Conservation (phyloP, 2,888 invertebrate species). For the Torymus tubicola region DNA sequence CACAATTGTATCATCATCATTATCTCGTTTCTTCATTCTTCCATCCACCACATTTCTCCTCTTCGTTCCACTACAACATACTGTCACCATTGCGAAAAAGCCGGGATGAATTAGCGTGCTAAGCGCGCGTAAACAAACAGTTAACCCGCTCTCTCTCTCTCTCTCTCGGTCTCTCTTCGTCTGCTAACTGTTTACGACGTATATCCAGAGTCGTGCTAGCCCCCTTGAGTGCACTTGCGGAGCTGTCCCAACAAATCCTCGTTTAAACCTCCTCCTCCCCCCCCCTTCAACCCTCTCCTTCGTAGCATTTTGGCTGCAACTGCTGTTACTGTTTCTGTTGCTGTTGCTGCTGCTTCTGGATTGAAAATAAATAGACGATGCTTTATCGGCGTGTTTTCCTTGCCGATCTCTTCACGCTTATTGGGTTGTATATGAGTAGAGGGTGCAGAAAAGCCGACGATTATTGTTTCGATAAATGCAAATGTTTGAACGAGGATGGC, state of each 20-base stretch:
- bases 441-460: too few relatives aligned
- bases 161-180: background rate
- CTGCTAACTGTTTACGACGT: conserved; percentile 19
- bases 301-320: conserved; percentile 7
- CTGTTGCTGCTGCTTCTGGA: background rate
- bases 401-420: too few relatives aligned
- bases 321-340: background rate
- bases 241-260: conserved; percentile 31
- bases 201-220: too few relatives aligned
- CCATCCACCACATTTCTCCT: too few relatives aligned
- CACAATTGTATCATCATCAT: too few relatives aligned
- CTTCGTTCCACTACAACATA: too few relatives aligned
- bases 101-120: background rate
- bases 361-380: conserved; percentile 7
- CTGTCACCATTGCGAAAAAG: too few relatives aligned
- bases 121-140: conserved; percentile 1
- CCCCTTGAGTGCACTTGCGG: conserved; percentile 21
- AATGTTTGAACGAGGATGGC: too few relatives aligned
- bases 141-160: too few relatives aligned
- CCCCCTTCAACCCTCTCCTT: background rate
- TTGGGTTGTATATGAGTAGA: too few relatives aligned
- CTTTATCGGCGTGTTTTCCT: conserved; percentile 27
- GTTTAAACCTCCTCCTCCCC: background rate
- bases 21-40: too few relatives aligned
- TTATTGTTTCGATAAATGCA: too few relatives aligned